Conservation (phyloP, 2,888 invertebrate species). For the Onchidella celtica region DNA sequence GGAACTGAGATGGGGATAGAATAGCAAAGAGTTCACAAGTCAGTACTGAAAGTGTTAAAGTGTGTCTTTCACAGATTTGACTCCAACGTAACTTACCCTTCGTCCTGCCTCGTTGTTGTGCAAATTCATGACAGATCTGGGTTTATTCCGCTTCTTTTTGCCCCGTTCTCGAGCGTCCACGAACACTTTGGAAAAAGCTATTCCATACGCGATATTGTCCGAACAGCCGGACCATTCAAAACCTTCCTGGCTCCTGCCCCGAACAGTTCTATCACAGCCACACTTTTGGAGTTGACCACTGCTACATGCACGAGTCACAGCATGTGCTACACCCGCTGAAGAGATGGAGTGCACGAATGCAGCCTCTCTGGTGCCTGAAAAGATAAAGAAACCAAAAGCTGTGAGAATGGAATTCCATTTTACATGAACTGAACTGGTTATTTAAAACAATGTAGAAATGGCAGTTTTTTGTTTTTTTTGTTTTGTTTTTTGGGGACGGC, state of each 20-base stretch:
- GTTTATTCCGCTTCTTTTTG: constrained; percentile 91
- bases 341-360: constrained; percentile 97
- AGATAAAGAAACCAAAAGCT: background rate
- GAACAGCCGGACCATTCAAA: constrained; percentile 95
- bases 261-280: constrained; percentile 92
- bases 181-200: constrained; percentile 91
- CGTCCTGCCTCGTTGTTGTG: constrained; percentile 98
- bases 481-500: no score
- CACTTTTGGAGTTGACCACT: constrained; percentile 94
- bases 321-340: constrained; percentile 95
- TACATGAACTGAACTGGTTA: no score
- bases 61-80: no score
- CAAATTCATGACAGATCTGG: constrained; percentile 95
- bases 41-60: no score
- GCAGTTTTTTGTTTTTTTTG: no score
- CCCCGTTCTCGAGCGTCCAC: constrained; percentile 92
- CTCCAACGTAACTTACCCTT: constrained; percentile 89
- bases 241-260: constrained; percentile 86
- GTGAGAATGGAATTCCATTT: no score
- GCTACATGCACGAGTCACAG: constrained; percentile 93
- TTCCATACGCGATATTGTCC: constrained; percentile 87
- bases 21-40: no score
- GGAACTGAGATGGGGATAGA: no score
- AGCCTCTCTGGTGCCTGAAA: constrained; percentile 92
- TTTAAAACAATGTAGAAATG: no score